Conservation (phyloP, 2,888 invertebrate species). For the Geotrupes spiniger region DNA sequence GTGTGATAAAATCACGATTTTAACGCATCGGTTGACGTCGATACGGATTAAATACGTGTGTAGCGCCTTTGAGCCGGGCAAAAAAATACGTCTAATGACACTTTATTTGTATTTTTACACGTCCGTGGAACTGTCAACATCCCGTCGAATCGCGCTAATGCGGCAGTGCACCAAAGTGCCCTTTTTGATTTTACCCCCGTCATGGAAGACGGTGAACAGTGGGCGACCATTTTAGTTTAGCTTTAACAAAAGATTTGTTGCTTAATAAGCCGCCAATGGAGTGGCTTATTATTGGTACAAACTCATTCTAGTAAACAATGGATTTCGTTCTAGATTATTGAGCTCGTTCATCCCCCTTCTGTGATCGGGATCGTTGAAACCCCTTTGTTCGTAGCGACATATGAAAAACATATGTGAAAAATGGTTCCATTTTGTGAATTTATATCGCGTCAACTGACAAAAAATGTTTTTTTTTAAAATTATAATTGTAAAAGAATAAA, state of each 20-base stretch:
- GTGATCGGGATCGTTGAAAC: conserved; percentile 12
- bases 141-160: too few species aligned
- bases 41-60: neutral
- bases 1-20: neutral
- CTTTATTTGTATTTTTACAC: too few species aligned
- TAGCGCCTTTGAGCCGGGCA: too few species aligned
- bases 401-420: too few species aligned
- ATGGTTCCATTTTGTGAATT: too few species aligned
- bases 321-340: conserved; percentile 14
- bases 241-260: conserved; percentile 15
- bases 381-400: conserved; percentile 19
- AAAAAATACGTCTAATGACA: too few species aligned
- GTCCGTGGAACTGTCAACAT: too few species aligned
- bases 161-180: too few species aligned
- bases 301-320: conserved; percentile 18
- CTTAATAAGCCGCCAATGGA: conserved; percentile 25
- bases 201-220: neutral
- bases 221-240: neutral
- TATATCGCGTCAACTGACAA: too few species aligned
- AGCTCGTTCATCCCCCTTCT: conserved; percentile 12
- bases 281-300: conserved; percentile 21
- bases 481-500: too few species aligned
- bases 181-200: neutral
- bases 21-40: neutral
- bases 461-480: too few species aligned